Conservation (phyloP, 2,797 vertebrate genomes). For the Artibeus jamaicensis region DNA sequence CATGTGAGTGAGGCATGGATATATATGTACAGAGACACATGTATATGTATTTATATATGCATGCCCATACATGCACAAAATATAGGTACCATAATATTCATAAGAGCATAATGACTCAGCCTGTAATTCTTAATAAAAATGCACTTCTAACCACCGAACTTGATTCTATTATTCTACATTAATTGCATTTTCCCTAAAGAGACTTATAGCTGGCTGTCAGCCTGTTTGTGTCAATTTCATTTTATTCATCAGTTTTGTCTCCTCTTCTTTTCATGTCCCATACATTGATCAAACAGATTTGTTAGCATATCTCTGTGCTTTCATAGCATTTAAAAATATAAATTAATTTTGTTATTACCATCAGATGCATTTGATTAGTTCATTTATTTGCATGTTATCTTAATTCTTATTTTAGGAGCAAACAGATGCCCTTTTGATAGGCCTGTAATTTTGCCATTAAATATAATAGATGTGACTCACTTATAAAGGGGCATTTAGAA, state of each 20-base stretch:
- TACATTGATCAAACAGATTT: conserved; percentile 86
- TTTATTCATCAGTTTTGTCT: conserved; percentile 87
- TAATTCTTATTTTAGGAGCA: conserved; percentile 82
- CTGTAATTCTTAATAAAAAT: conserved; percentile 88
- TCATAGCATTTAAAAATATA: conserved; percentile 45
- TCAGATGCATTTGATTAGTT: conserved; percentile 80
- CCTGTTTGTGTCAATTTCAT: conserved; percentile 88
- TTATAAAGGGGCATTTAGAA: conserved; percentile 58
- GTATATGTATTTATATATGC: conserved; percentile 75
- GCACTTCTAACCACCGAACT: conserved; percentile 88
- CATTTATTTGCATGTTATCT: conserved; percentile 77
- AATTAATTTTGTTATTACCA: conserved; percentile 77
- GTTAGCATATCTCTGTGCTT: conserved; percentile 77
- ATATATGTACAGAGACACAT: conserved; percentile 26
- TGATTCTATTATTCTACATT: conserved; percentile 90
- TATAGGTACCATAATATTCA: conserved; percentile 85
- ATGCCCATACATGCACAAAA: conserved; percentile 78
- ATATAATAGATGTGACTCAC: conserved; percentile 69
- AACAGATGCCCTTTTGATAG: conserved; percentile 79
- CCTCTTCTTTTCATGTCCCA: conserved; percentile 81
- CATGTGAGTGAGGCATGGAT: conserved; percentile 13
- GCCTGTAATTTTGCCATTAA: conserved; percentile 73
- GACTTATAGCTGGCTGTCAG: conserved; percentile 87
- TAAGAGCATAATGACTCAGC: conserved; percentile 84
- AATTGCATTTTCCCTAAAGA: conserved; percentile 91